Evolutionary conservation across 2,113 vertebrate genomes (phyloP), one percentile per base, ranked within the genome.

Genomic region (Takifugu bimaculatus): DNA sequence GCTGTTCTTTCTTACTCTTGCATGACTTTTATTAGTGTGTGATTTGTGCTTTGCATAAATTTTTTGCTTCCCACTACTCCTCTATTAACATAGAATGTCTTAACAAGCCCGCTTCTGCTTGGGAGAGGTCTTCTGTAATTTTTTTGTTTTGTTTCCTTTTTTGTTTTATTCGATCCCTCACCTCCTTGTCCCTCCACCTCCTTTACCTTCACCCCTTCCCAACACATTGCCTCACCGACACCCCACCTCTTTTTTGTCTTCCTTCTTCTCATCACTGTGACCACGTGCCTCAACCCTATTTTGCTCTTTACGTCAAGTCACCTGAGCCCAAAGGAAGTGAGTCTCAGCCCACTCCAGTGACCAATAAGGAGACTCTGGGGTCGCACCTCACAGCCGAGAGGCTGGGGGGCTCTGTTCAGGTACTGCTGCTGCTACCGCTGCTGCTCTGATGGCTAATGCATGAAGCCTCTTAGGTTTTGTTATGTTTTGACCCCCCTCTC

Each of bases 391-490:
- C 93, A 74, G 88, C 92, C 90, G 92, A 92, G 88, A 90, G 91
- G 93, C 91, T 94, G 83, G 92, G 93, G 91, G 93, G 93, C 90
- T 93, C 94, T 78, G 92, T 95, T 44, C 93, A 94, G 94, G 94
- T 94, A 95, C 93, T 84, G 84, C 88, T 89, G 78, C 86, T 87
- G 68, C 74, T 71, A 25, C 69, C 75, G 72, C 83, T 74, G 70
- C 85, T 74, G 80, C 82, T 82, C 75, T 70, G 45, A 58, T 80
- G 68, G 82, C 76, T 79, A 63, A 58, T 75, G 87, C 87, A 86
- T 81, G 82, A 78, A 58, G 72, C 82, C 71, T 63, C 29, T 3
- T 83, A 50, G 66, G 14, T 59, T 67, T 51, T 72, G 60, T 72
- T 45, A 27, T 75, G 48, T 78, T 75, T 53, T 65, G 15, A 54